A percentile compares a stretch with the other conserved stretches of the same genome.
Evolutionary conservation across 2,888 invertebrate species (phyloP).

Genomic region (Lutraria lutraria): DNA sequence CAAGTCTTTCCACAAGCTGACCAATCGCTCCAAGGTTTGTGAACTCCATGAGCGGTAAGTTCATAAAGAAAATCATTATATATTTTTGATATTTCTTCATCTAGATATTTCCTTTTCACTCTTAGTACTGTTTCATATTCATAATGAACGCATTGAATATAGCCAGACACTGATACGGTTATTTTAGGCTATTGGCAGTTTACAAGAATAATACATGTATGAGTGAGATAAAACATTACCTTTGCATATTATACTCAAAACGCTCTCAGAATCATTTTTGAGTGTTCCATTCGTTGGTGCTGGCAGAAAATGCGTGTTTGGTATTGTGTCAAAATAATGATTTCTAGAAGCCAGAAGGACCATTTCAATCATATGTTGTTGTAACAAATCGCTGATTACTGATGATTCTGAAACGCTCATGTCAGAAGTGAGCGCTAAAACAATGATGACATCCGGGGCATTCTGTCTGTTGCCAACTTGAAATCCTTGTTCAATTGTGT

Average conservation of each 20-base stretch:
- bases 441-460: conserved; percentile 14
- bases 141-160: no score
- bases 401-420: neutral
- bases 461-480: neutral
- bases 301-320: conserved; percentile 3
- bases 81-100: neutral
- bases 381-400: neutral
- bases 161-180: no score
- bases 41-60: neutral
- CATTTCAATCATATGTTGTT: conserved; percentile 21
- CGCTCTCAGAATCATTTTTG: neutral
- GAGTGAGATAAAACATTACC: no score
- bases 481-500: conserved; percentile 20
- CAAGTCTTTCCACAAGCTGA: conserved; percentile 18
- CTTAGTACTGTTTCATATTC: no score
- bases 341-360: neutral
- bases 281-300: neutral
- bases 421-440: neutral
- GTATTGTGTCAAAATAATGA: neutral
- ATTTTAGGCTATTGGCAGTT: no score
- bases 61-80: no score
- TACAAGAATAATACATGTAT: neutral
- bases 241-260: conserved; percentile 9
- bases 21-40: conserved; percentile 19
- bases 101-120: no score